Percentiles rank a stretch among this genome's conserved stretches.
Conservation (phyloP, 2,888 invertebrate species). For the Pterobdella sp. region DNA sequence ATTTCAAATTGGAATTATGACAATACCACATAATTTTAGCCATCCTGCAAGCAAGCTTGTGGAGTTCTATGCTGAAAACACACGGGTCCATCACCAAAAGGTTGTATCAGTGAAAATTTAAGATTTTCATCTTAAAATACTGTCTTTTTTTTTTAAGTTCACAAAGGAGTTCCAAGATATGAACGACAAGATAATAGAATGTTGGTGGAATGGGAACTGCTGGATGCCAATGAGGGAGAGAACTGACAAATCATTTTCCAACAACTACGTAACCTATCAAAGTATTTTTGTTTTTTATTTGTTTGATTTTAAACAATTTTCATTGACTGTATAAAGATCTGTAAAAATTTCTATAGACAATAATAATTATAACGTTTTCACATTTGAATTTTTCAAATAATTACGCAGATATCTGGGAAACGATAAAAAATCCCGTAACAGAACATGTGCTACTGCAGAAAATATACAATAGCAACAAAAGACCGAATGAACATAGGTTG, state of each 20-base stretch:
- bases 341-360: too few species aligned
- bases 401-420: background rate
- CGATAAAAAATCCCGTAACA: background rate
- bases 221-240: conserved; percentile 94
- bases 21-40: too few species aligned
- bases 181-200: conserved; percentile 91
- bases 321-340: background rate
- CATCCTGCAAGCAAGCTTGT: too few species aligned
- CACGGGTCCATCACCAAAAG: too few species aligned
- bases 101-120: too few species aligned
- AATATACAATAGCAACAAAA: too few species aligned
- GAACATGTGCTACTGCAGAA: background rate
- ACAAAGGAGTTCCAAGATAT: conserved; percentile 52
- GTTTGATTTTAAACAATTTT: background rate
- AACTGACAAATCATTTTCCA: conserved; percentile 92
- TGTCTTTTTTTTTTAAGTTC: conserved; percentile 61
- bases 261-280: conserved; percentile 73
- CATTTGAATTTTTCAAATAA: background rate
- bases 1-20: too few species aligned
- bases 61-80: too few species aligned
- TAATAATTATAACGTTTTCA: too few species aligned
- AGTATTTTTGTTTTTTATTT: conserved; percentile 53
- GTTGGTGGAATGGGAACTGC: conserved; percentile 64
- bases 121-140: too few species aligned
- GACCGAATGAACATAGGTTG: too few species aligned